These are phyloP conservation scores for Desoria tigrina DNA, from an alignment of 2,888 invertebrate genomes.

Conservation along the genomic window DNA sequence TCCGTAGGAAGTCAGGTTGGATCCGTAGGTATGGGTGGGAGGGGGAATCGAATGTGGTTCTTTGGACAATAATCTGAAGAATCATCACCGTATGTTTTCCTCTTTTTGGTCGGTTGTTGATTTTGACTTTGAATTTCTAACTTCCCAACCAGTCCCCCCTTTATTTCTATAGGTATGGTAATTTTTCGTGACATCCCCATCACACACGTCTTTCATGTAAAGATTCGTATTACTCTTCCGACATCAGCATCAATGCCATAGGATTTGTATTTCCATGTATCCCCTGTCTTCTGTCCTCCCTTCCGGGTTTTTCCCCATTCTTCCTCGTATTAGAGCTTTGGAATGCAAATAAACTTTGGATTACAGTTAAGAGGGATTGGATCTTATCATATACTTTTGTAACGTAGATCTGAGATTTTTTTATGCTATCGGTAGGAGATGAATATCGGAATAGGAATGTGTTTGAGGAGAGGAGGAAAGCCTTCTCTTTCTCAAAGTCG, in stretches of 20 bases:
- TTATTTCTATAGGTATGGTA: conserved; percentile 18
- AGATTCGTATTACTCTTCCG: conserved; percentile 7
- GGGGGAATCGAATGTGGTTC: too few species aligned
- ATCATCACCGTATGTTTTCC: background rate
- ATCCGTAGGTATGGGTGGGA: too few species aligned
- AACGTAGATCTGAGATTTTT: too few species aligned
- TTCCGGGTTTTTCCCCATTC: background rate
- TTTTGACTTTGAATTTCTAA: background rate
- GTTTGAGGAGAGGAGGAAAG: too few species aligned
- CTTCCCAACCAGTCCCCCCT: background rate
- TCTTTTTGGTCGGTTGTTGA: conserved; percentile 1
- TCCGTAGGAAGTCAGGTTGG: too few species aligned
- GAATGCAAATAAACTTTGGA: conserved; percentile 12
- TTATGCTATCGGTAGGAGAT: too few species aligned
- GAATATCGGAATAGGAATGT: too few species aligned
- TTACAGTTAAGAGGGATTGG: background rate
- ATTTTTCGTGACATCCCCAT: conserved; percentile 19
- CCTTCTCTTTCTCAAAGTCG: too few species aligned
- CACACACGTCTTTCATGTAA: conserved; percentile 9
- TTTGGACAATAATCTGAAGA: too few species aligned
- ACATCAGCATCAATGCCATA: background rate
- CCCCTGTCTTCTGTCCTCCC: background rate
- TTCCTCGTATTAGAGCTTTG: background rate
- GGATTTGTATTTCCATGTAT: background rate
- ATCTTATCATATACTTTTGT: too few species aligned